These are phyloP conservation scores for Cerastis leucographa DNA, from an alignment of 2,888 invertebrate species.

Conservation along the genomic window DNA sequence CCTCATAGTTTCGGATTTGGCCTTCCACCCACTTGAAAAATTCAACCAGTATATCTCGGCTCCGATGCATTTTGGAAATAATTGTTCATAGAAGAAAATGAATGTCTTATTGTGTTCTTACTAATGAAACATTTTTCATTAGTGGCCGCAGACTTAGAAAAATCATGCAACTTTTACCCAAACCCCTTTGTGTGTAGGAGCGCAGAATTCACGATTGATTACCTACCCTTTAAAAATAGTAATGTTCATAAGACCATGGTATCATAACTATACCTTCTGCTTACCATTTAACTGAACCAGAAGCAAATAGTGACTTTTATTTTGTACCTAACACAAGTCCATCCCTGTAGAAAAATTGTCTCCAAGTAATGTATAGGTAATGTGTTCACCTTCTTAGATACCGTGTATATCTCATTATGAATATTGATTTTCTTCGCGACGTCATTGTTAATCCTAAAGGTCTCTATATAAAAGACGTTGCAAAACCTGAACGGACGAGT, in stretches of 20 bases:
- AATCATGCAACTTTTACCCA: too few relatives aligned
- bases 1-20: too few relatives aligned
- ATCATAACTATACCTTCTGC: background rate
- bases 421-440: constrained; percentile 86
- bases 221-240: background rate
- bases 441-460: constrained; percentile 80
- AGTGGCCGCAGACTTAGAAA: too few relatives aligned
- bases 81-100: too few relatives aligned
- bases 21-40: too few relatives aligned
- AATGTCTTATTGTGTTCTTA: too few relatives aligned
- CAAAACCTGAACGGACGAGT: constrained; percentile 76
- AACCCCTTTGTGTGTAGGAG: background rate
- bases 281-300: background rate
- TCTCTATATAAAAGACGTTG: constrained; percentile 83
- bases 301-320: background rate
- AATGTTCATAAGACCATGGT: background rate
- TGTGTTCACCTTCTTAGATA: constrained; percentile 84
- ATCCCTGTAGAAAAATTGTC: constrained; percentile 71
- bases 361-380: constrained; percentile 72
- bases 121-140: too few relatives aligned
- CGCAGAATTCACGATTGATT: background rate
- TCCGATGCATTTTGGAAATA: too few relatives aligned
- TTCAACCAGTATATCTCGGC: too few relatives aligned
- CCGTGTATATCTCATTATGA: constrained; percentile 87
- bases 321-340: constrained; percentile 52